Conservation (phyloP, 2,797 vertebrate species). For the Lithobates sylvaticus region DNA sequence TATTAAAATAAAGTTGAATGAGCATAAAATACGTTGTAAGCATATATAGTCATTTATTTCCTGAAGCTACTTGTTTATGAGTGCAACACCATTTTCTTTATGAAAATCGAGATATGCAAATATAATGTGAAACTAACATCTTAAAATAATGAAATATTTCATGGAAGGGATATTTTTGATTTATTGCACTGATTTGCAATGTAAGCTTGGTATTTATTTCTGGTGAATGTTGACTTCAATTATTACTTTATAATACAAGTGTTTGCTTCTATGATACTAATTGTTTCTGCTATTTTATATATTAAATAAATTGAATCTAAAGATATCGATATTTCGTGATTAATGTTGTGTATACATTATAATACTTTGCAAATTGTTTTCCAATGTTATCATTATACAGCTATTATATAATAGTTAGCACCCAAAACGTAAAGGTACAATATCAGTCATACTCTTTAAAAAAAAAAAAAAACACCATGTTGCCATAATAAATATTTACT, state of each 20-base stretch:
- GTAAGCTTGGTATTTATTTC: too few species aligned
- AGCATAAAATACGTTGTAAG: neutral
- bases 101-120: neutral
- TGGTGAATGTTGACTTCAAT: neutral
- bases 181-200: neutral
- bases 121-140: neutral
- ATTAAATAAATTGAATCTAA: neutral
- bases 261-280: neutral
- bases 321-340: neutral
- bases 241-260: neutral
- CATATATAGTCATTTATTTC: neutral
- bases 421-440: too few species aligned
- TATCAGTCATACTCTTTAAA: too few species aligned
- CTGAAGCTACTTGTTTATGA: too few species aligned
- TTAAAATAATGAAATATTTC: neutral
- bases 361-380: too few species aligned
- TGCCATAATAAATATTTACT: too few species aligned
- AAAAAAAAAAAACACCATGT: too few species aligned
- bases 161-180: neutral
- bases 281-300: neutral
- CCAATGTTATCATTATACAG: too few species aligned
- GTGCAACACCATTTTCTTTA: too few species aligned
- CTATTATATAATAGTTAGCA: too few species aligned
- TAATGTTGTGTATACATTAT: neutral
- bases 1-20: neutral